Percentiles rank a stretch among this genome's conserved stretches.
These are phyloP conservation scores for Palloptera scutellata DNA, from an alignment of 2,888 invertebrate species.

Conservation along the genomic window DNA sequence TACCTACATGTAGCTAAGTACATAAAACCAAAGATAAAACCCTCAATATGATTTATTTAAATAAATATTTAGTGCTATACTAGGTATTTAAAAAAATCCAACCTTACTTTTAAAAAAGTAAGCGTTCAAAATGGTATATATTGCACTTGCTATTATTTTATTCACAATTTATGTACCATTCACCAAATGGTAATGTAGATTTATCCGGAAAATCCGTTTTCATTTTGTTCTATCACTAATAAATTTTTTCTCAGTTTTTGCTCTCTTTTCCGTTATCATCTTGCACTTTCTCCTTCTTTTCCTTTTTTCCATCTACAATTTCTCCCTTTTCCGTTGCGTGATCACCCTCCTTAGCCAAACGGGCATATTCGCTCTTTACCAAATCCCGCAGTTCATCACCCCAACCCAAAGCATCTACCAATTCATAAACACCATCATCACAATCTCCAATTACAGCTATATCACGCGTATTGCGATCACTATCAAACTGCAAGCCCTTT, in stretches of 20 bases:
- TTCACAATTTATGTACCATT: no score
- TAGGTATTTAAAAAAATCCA: no score
- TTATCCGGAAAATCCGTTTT: no score
- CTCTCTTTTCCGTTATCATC: not conserved
- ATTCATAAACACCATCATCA: slow-evolving; percentile 77
- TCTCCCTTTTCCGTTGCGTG: not conserved
- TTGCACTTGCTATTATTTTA: no score
- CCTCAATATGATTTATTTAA: no score
- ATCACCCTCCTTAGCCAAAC: slow-evolving; percentile 60
- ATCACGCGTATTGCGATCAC: slow-evolving; percentile 71
- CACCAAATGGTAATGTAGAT: no score
- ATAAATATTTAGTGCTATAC: no score
- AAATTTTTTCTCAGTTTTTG: not conserved
- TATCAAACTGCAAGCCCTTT: slow-evolving; percentile 72
- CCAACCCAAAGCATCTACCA: slow-evolving; percentile 84
- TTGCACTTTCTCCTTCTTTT: not conserved
- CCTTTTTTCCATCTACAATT: slow-evolving; percentile 5
- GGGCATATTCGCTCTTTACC: slow-evolving; percentile 68
- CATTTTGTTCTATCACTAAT: not conserved
- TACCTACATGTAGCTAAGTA: no score
- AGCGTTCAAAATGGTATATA: no score
- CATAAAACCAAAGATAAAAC: no score
- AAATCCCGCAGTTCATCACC: slow-evolving; percentile 72
- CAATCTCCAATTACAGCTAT: slow-evolving; percentile 86
- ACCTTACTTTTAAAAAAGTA: no score